Evolutionary conservation across 2,797 vertebrate genomes (phyloP).

Genomic region (Pachyuromys duprasi): DNA sequence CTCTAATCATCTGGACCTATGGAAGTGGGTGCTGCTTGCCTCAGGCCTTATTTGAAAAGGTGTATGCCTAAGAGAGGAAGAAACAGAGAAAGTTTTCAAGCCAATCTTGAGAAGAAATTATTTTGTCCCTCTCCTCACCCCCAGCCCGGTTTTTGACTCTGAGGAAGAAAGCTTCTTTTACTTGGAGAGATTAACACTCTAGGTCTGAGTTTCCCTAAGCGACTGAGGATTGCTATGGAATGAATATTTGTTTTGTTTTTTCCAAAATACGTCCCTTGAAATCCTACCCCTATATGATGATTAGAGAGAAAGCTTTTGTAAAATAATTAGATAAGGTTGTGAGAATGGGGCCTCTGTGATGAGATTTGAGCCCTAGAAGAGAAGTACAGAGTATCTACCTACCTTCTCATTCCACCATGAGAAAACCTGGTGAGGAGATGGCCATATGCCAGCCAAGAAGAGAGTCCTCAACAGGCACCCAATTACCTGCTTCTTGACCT

Average conservation of each 20-base stretch:
- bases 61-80: constrained; percentile 4
- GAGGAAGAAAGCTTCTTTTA: not conserved
- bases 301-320: not conserved
- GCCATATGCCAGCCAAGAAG: not conserved
- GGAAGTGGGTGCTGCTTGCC: not conserved
- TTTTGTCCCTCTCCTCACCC: not conserved
- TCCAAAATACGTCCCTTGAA: not conserved
- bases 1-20: not conserved
- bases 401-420: not conserved
- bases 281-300: not conserved
- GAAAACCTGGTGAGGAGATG: not conserved
- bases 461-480: not conserved
- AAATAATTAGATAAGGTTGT: not conserved
- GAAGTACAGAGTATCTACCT: not conserved
- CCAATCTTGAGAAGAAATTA: not conserved
- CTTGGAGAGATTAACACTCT: not conserved
- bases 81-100: constrained; percentile 2
- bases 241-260: not conserved
- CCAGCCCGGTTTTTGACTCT: not conserved
- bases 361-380: not conserved
- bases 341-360: not conserved
- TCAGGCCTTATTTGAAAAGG: not conserved
- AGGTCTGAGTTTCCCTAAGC: not conserved
- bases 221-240: not conserved
- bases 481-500: not conserved